These are phyloP conservation scores for Turnix velox DNA, from an alignment of 2,113 vertebrate genomes.

Conservation along the genomic window DNA sequence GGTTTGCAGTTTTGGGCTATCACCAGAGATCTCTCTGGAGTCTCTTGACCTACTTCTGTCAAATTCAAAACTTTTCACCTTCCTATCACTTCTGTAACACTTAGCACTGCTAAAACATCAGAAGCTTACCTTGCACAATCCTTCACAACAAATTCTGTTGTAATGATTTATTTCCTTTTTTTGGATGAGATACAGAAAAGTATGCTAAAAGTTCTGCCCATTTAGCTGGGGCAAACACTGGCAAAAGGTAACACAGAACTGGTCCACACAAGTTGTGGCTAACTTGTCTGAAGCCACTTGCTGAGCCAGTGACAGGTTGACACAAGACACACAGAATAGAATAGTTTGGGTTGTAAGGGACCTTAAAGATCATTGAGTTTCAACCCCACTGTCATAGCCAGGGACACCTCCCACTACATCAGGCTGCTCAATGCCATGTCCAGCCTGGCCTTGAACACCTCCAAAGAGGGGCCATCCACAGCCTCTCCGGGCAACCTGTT, in stretches of 20 bases:
- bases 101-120: not conserved
- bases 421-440: too few species aligned
- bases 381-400: too few species aligned
- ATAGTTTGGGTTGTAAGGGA: too few species aligned
- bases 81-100: not conserved
- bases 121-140: not conserved
- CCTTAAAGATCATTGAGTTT: too few species aligned
- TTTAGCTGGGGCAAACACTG: not conserved
- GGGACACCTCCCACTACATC: too few species aligned
- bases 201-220: not conserved
- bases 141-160: not conserved
- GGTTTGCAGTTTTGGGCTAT: not conserved
- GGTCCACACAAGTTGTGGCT: not conserved
- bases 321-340: not conserved
- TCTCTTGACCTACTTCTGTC: not conserved
- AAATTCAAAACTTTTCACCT: not conserved
- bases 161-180: not conserved
- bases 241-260: accelerated
- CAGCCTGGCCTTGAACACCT: too few species aligned
- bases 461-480: too few species aligned
- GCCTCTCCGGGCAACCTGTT: too few species aligned
- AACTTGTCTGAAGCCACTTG: not conserved
- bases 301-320: not conserved
- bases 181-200: not conserved
- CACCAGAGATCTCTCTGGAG: not conserved